A percentile compares a stretch with the other conserved stretches of the same genome.
phyloP scores from a whole-genome alignment of 2,797 vertebrate species.

The Galagoides demidoff region DNA sequence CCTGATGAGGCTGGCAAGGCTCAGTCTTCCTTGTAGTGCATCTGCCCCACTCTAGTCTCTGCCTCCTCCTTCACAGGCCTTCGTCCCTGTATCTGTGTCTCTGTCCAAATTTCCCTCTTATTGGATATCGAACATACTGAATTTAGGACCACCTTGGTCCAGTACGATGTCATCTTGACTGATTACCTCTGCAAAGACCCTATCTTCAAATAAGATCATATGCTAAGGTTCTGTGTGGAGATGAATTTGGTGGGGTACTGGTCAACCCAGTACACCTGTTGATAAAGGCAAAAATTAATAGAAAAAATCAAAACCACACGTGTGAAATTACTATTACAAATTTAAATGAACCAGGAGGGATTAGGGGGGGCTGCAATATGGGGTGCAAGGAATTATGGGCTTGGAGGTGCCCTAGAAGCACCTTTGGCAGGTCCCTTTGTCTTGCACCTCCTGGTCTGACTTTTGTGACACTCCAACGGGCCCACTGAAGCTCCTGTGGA shows the following conservation, averaged over 20 bases:
- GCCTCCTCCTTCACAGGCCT: background rate
- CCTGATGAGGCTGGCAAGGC: background rate
- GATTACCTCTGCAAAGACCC: background rate
- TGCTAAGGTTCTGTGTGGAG: background rate
- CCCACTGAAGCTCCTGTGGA: background rate
- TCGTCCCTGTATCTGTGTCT: background rate
- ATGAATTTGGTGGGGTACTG: background rate
- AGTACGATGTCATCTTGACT: background rate
- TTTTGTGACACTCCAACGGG: background rate
- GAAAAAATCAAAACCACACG: background rate
- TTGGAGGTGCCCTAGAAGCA: background rate
- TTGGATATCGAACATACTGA: background rate
- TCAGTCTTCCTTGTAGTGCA: background rate
- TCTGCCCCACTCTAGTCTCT: background rate
- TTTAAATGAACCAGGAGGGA: background rate
- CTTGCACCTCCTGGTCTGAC: background rate
- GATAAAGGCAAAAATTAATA: background rate
- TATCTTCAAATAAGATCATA: background rate
- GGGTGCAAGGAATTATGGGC: background rate
- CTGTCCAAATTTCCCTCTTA: background rate
- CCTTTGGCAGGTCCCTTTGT: background rate
- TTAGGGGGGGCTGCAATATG: background rate
- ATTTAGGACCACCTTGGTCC: background rate
- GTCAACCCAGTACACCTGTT: background rate
- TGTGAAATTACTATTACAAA: background rate